Evolutionary conservation across 64 coral and sea anemone genomes (phyloP).

Genomic region (Montipora foliosa): DNA sequence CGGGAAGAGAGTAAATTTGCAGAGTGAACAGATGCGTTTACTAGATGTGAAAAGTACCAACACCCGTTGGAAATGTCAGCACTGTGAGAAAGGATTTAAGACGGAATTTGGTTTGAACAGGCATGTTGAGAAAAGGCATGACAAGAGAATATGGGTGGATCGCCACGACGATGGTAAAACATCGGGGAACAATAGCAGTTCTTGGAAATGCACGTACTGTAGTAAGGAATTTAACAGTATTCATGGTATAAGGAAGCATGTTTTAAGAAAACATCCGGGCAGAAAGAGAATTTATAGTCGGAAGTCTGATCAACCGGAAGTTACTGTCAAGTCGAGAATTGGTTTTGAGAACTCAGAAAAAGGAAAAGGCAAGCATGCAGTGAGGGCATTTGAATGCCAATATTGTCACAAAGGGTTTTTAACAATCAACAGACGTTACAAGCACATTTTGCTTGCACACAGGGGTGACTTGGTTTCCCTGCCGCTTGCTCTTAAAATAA

Average conservation of each 20-base stretch:
- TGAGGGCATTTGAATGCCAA: constrained; percentile 10
- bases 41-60: not conserved
- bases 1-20: not conserved
- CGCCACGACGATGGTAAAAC: too few species aligned
- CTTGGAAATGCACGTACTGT: constrained; percentile 3
- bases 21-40: not conserved
- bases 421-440: not conserved
- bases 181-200: not conserved
- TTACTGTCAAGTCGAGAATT: not conserved
- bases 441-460: not conserved
- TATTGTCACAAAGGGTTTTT: not conserved
- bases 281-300: not conserved
- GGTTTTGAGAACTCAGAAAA: too few species aligned
- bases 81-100: not conserved
- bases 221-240: not conserved
- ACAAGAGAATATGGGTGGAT: not conserved
- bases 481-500: not conserved
- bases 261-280: not conserved
- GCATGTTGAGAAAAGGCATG: constrained; percentile 8
- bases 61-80: constrained; percentile 3
- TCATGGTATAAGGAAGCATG: not conserved
- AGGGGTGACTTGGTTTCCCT: not conserved
- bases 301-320: not conserved
- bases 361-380: not conserved
- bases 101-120: not conserved